These are phyloP conservation scores for Bujurquina vittata DNA, from an alignment of 2,113 vertebrate genomes.

Conservation along the genomic window DNA sequence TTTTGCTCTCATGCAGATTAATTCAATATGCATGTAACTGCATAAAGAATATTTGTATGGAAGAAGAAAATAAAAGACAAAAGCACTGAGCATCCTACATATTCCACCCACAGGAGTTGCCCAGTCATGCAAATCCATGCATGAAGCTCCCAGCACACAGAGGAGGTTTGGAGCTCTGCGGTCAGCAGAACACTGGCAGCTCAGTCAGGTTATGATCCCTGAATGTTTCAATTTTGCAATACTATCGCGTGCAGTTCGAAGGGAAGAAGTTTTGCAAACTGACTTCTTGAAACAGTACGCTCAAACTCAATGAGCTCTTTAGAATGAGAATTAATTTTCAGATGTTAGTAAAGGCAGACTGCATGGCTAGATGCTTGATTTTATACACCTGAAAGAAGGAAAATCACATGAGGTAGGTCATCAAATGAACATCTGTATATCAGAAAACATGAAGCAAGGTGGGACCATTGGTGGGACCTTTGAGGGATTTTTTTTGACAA, in stretches of 20 bases:
- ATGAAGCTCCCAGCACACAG: too few species aligned
- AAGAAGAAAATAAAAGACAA: neutral
- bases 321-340: neutral
- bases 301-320: neutral
- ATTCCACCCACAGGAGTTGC: fast-evolving
- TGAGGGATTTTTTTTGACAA: too few species aligned
- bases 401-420: neutral
- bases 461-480: fast-evolving
- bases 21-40: neutral
- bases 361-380: neutral
- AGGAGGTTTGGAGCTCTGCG: too few species aligned
- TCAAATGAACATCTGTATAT: neutral
- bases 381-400: neutral
- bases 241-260: neutral
- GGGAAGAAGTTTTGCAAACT: neutral
- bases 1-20: neutral
- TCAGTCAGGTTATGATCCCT: neutral
- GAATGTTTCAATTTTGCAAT: neutral
- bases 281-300: neutral
- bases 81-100: neutral
- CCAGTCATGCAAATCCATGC: neutral
- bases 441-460: neutral
- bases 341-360: neutral
- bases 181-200: neutral
- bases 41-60: neutral